phyloP scores from a whole-genome alignment of 2,888 invertebrate genomes.

The Dinocampus coccinellae region DNA sequence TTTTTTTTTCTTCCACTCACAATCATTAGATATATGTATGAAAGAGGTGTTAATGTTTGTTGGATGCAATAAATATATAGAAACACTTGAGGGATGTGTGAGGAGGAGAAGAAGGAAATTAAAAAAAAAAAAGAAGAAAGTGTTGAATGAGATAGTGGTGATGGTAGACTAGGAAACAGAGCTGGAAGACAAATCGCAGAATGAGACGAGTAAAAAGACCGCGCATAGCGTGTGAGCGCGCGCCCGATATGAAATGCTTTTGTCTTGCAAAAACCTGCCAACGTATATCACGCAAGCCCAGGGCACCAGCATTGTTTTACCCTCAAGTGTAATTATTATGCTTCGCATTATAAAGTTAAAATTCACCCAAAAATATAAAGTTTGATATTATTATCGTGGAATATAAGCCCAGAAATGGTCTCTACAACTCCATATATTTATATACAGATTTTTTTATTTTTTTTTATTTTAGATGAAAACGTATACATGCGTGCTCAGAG shows the following conservation, averaged over 20 bases:
- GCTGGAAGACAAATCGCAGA: slow-evolving; percentile 31
- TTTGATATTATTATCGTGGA: slow-evolving; percentile 63
- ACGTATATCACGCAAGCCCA: slow-evolving; percentile 41
- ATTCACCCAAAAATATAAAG: slow-evolving; percentile 64
- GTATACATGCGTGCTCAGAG: too few relatives aligned
- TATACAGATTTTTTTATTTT: background rate
- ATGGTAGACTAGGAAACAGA: slow-evolving; percentile 16
- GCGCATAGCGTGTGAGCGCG: slow-evolving; percentile 17
- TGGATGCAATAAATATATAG: background rate
- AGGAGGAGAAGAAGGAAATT: background rate
- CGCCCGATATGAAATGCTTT: slow-evolving; percentile 40
- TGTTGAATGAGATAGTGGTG: background rate
- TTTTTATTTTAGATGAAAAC: background rate
- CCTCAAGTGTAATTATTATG: slow-evolving; percentile 64
- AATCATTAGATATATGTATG: background rate
- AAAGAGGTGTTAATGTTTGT: background rate
- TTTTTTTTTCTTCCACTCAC: background rate
- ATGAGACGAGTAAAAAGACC: slow-evolving; percentile 30
- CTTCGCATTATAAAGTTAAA: slow-evolving; percentile 67
- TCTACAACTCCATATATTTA: background rate
- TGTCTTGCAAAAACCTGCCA: slow-evolving; percentile 39
- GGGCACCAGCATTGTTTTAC: slow-evolving; percentile 63
- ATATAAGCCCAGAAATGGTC: slow-evolving; percentile 9
- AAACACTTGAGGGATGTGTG: slow-evolving; percentile 14
- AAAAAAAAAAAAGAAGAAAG: background rate